Base-by-base conservation (phyloP, 1,140 invertebrate genomes). In the Drosophila littoralis region DNA sequence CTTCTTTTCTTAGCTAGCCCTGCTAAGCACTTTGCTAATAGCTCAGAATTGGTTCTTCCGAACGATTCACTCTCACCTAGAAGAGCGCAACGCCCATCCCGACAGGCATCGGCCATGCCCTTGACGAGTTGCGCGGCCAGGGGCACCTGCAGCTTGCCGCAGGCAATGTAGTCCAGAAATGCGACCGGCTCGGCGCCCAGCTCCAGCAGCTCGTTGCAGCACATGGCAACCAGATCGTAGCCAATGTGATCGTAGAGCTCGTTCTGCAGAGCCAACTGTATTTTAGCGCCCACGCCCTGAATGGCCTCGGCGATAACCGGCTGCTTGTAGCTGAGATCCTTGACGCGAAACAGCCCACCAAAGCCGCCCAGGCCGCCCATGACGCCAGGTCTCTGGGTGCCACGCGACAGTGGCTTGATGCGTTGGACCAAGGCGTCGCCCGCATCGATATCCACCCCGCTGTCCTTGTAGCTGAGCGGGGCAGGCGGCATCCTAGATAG, bases 221-320 rank as follows among this genome's bases (percentile, higher is more conserved):
- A 98, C 97, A 99, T 99, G 8, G 98, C 98, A 8, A 99, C 98
- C 36, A 99, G 94, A 93, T 99, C 99, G 81, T 98, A 96, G 1
- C 98, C 99, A 63, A 99, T 95, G 0, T 96, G 96, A 74, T 96
- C 94, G 91, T 98, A 98, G 51, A 96, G 95, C 17, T 95, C 94
- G 60, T 95, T 94, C 61, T 94, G 94, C 86, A 98, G 94, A 0
- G 98, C 98, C 79, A 99, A 95, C 95, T 98, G 97, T 9, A 98
- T 93, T 93, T 98, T 98, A 1, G 97, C 98, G 6, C 98, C 98
- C 67, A 99, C 97, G 96, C 97, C 94, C 96, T 98, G 46, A 97
- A 93, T 94, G 3, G 97, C 98, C 72, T 98, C 97, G 2, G 99
- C 97, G 4, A 99, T 93, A 4, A 98, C 93, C 0, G 98, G 97